Percentiles rank a stretch among this genome's conserved stretches.
phyloP scores from a whole-genome alignment of 2,888 invertebrate species.

The Noctua comes region DNA sequence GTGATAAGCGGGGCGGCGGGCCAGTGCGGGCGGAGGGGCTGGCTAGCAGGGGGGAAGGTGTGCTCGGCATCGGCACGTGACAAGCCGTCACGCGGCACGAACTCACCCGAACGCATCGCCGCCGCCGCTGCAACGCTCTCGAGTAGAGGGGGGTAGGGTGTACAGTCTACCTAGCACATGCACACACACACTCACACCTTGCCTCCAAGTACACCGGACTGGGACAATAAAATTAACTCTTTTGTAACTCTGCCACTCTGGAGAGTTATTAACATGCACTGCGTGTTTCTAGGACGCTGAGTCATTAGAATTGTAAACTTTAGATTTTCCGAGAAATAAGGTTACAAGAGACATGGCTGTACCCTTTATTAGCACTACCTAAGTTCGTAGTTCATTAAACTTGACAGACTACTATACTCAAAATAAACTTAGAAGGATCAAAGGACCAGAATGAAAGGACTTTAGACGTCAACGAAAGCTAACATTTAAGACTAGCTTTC shows the following conservation, averaged over 20 bases:
- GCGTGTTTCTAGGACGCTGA: slow-evolving; percentile 25
- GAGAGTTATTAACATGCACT: slow-evolving; percentile 15
- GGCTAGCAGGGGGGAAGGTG: slow-evolving; percentile 43
- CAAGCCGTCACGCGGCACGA: slow-evolving; percentile 78
- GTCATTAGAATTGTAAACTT: slow-evolving; percentile 26
- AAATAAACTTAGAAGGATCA: neutral
- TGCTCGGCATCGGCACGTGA: slow-evolving; percentile 75
- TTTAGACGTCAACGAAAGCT: slow-evolving; percentile 14
- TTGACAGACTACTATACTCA: neutral
- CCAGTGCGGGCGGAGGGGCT: slow-evolving; percentile 38
- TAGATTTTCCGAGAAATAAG: slow-evolving; percentile 10
- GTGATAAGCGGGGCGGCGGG: slow-evolving; percentile 70
- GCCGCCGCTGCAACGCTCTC: slow-evolving; percentile 65
- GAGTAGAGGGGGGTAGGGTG: slow-evolving; percentile 56
- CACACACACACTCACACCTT: slow-evolving; percentile 46
- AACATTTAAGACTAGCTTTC: slow-evolving; percentile 20
- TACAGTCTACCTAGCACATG: slow-evolving; percentile 44
- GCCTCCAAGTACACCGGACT: slow-evolving; percentile 34
- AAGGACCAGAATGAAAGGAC: slow-evolving; percentile 11
- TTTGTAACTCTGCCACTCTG: slow-evolving; percentile 32
- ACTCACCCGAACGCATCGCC: slow-evolving; percentile 70
- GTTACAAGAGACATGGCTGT: neutral
- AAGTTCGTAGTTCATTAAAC: neutral
- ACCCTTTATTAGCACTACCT: neutral
- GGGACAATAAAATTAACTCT: slow-evolving; percentile 36